Base-by-base conservation (phyloP, 2,113 vertebrate genomes). In the Lanius ludovicianus region DNA sequence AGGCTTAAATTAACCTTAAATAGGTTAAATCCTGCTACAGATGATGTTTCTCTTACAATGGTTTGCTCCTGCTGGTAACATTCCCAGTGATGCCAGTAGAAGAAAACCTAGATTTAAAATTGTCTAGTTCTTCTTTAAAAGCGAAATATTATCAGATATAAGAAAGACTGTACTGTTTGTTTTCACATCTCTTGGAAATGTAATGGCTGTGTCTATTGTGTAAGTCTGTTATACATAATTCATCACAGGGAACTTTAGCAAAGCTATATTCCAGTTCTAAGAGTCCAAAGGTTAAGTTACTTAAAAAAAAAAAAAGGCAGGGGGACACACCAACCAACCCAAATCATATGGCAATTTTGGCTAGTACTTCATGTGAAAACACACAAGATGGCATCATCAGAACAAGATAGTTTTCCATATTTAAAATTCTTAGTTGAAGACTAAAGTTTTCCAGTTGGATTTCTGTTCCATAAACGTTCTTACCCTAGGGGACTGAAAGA, bases 331-430 rank as follows among this genome's bases (percentile, higher is more conserved):
- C 8, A 91, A 56, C n/a, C 52, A 77, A 53, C 19, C 24, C 63
- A 75, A 68, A 90, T 49, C 10, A 44, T 22, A 23, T 25, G 33
- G 27, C 6, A 55, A 19, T 50, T 83, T 20, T 60, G 77, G n/a
- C 83, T 49, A 70, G 93, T 84, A 95, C 55, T 94, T 95, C 74
- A 87, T 59, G n/a, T 37, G 84, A 86, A 85, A 95, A 87, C 85
- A 88, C 90, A 95, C 80, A 90, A 83, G 91, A 89, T 89, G 95
- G 93, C 75, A 78, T 22, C 93, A 93, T 73, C 39, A 70, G 63
- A 94, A 94, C 80, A 93, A 21, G 69, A 25, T 23, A 46, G 8
- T 37, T 96, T 96, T 84, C 50, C 62, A 75, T 10, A 41, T 57
- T 64, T 74, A 37, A 84, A 75, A 27, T 60, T 93, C 28, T 47